Conservation (phyloP, 2,797 vertebrate genomes). For the Sebastes dallii region DNA sequence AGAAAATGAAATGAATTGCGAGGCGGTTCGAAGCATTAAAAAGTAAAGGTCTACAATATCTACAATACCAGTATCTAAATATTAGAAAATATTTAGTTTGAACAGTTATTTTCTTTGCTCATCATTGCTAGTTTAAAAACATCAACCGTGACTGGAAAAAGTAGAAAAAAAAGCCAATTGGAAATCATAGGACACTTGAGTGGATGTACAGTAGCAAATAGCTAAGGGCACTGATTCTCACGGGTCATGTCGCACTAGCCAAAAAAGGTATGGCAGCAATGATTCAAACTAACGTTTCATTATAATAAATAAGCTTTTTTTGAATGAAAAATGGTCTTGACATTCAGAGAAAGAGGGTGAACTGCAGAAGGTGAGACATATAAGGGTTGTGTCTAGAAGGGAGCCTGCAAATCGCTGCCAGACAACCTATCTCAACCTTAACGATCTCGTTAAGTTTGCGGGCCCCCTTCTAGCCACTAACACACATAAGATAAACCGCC, state of each 20-base stretch:
- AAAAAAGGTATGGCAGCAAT: conserved; percentile 28
- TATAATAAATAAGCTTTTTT: conserved; percentile 25
- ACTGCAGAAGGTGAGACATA: conserved; percentile 22
- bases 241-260: conserved; percentile 3
- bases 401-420: too few species aligned
- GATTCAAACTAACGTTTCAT: conserved; percentile 26
- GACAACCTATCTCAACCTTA: too few species aligned
- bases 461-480: too few species aligned
- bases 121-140: conserved; percentile 43
- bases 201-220: conserved; percentile 31
- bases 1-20: background rate
- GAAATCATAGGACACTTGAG: conserved; percentile 61
- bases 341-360: conserved; percentile 44
- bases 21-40: conserved; percentile 25
- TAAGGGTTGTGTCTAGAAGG: too few species aligned
- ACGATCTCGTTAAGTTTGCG: too few species aligned
- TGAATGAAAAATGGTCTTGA: conserved; percentile 16
- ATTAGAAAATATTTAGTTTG: conserved; percentile 51
- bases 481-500: background rate
- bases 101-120: conserved; percentile 17
- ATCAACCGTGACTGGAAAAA: conserved; percentile 23
- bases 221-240: conserved; percentile 21
- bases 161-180: conserved; percentile 54
- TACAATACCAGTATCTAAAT: conserved; percentile 45
- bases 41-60: conserved; percentile 21